phyloP scores from a whole-genome alignment of 2,888 invertebrate species.

The Cephus nigrinus region DNA sequence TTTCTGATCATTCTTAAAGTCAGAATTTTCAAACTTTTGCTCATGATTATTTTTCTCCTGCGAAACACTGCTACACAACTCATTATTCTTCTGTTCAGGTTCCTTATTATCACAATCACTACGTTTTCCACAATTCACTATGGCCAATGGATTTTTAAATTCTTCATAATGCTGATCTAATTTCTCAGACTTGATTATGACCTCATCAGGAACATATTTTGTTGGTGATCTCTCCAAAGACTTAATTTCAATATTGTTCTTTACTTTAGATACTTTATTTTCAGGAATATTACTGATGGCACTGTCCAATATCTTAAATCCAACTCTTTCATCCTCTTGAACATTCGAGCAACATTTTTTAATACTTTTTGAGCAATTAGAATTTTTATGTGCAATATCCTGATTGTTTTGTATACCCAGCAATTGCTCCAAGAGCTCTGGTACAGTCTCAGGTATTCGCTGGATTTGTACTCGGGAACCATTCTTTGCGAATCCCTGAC shows the following conservation, averaged over 20 bases:
- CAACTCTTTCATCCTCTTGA: neutral
- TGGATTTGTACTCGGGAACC: neutral
- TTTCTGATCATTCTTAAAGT: neutral
- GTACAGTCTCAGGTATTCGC: constrained; percentile 8
- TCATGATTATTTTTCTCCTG: neutral
- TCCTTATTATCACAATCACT: neutral
- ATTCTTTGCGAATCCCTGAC: constrained; percentile 4
- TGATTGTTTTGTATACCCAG: neutral
- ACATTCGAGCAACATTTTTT: neutral
- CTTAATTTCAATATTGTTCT: neutral
- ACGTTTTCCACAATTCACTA: neutral
- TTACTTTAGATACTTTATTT: neutral
- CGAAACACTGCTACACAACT: neutral
- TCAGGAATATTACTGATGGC: neutral
- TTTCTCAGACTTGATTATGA: neutral
- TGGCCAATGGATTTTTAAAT: neutral
- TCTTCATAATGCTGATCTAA: neutral
- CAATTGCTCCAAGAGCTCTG: constrained; percentile 13
- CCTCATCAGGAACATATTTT: neutral
- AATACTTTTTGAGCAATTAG: neutral
- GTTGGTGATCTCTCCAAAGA: neutral
- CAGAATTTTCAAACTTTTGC: neutral
- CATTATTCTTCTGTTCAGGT: neutral
- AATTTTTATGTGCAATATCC: neutral
- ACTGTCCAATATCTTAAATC: neutral